Evolutionary conservation across 2,797 vertebrate species (phyloP).

Genomic region (Prionace glauca): DNA sequence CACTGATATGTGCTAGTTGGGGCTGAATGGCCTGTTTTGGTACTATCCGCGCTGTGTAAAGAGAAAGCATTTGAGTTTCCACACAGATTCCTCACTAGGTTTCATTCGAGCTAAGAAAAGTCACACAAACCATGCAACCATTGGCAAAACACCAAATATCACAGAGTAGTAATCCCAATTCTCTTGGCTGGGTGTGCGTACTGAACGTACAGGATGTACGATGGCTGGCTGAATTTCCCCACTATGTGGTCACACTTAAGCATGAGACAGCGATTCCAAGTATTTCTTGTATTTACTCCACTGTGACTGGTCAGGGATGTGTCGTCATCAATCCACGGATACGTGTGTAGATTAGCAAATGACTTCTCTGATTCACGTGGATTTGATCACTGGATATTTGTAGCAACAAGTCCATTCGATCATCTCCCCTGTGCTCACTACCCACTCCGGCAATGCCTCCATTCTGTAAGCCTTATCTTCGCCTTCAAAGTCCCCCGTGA

Average conservation of each 20-base stretch:
- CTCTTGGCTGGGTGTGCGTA: not conserved
- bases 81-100: not conserved
- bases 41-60: not conserved
- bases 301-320: not conserved
- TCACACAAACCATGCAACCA: not conserved
- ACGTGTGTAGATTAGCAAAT: not conserved
- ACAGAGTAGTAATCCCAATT: not conserved
- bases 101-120: not conserved
- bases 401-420: not conserved
- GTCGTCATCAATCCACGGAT: not conserved
- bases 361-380: not conserved
- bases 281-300: not conserved
- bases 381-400: not conserved
- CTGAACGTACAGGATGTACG: not conserved
- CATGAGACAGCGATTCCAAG: not conserved
- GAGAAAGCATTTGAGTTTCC: not conserved
- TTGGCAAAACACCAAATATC: not conserved
- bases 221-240: not conserved
- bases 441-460: not conserved
- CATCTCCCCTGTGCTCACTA: not conserved
- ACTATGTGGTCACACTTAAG: not conserved
- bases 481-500: not conserved
- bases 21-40: not conserved
- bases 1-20: not conserved
- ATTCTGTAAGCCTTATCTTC: not conserved